These are phyloP conservation scores for Agriotes lineatus DNA, from an alignment of 2,888 invertebrate species.

Conservation along the genomic window DNA sequence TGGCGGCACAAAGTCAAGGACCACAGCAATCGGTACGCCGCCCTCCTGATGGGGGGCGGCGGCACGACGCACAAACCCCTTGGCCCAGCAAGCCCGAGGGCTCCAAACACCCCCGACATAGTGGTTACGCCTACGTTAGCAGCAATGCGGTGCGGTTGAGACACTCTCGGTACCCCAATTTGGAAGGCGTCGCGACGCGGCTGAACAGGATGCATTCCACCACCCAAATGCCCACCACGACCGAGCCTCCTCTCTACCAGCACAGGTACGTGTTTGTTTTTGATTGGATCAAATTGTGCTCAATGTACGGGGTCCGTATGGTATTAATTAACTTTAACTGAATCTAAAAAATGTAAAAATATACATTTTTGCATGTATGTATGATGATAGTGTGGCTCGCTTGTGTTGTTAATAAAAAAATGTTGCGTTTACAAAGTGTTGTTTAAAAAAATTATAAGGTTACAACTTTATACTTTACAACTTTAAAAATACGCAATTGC, in stretches of 20 bases:
- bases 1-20: slow-evolving; percentile 33
- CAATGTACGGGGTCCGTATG: no score
- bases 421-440: no score
- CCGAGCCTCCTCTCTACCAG: not conserved
- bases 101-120: slow-evolving; percentile 5
- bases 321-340: no score
- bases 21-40: slow-evolving; percentile 32
- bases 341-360: no score
- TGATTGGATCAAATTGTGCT: no score
- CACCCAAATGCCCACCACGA: slow-evolving; percentile 19
- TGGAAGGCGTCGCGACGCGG: slow-evolving; percentile 28
- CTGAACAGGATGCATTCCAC: slow-evolving; percentile 33
- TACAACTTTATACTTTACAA: no score
- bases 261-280: no score
- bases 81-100: slow-evolving; percentile 13
- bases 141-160: slow-evolving; percentile 31
- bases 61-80: slow-evolving; percentile 30
- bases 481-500: no score
- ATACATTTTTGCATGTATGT: no score
- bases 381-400: no score
- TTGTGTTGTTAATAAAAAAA: no score
- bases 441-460: no score
- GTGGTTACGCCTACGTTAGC: slow-evolving; percentile 20
- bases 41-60: slow-evolving; percentile 24
- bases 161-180: slow-evolving; percentile 37